Conservation (phyloP, 2,113 vertebrate genomes). For the Podarcis muralis region DNA sequence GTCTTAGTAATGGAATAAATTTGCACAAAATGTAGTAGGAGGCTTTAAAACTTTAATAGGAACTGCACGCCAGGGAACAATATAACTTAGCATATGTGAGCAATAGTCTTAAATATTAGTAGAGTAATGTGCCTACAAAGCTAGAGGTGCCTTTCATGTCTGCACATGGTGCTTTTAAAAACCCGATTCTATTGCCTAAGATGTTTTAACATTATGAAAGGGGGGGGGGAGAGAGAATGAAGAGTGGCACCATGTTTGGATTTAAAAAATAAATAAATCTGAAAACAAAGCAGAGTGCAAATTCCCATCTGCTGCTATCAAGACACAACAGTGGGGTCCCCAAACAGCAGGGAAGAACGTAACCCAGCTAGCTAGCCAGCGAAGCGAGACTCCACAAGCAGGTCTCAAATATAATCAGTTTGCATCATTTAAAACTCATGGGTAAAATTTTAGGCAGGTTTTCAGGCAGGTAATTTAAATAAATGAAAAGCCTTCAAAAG, state of each 20-base stretch:
- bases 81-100: not conserved
- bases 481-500: not conserved
- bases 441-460: not conserved
- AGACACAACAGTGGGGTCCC: not conserved
- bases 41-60: constrained; percentile 25
- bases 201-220: not conserved
- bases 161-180: not conserved
- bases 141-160: not conserved
- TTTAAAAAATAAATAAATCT: not conserved
- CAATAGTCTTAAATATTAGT: constrained; percentile 10
- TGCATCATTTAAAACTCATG: not conserved
- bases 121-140: not conserved
- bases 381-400: not conserved
- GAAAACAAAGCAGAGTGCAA: not conserved
- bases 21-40: not conserved
- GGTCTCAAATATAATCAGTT: not conserved
- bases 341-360: not conserved
- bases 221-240: not conserved
- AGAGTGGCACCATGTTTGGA: not conserved
- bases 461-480: not conserved
- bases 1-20: constrained; percentile 22
- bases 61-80: not conserved
- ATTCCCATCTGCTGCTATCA: not conserved
- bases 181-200: not conserved
- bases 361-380: not conserved